Conservation (phyloP, 30 jellyfish, hydroid and myxozoan genomes). For the Rhopilema esculentum region DNA sequence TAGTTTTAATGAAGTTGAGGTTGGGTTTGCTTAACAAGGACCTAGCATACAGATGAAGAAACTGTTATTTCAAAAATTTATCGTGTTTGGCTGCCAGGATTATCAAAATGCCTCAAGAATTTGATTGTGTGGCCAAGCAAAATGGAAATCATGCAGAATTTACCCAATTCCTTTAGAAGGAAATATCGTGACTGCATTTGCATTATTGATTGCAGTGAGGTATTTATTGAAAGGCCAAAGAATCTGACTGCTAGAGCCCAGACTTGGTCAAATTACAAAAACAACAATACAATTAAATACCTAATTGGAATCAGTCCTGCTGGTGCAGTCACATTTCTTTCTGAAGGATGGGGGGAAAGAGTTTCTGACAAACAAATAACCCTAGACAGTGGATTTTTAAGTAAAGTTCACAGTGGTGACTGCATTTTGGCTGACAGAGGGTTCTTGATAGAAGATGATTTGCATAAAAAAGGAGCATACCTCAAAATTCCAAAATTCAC, state of each 20-base stretch:
- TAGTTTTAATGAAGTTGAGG: constrained; percentile 26
- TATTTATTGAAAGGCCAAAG: constrained; percentile 40
- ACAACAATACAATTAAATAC: constrained; percentile 27
- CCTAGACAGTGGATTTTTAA: constrained; percentile 40
- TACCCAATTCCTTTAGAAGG: not conserved
- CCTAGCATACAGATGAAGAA: constrained; percentile 21
- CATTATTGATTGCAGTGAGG: constrained; percentile 35
- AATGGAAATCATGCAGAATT: not conserved
- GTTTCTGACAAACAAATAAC: constrained; percentile 54
- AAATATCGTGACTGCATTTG: not conserved
- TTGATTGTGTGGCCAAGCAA: not conserved
- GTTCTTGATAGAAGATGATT: constrained; percentile 56
- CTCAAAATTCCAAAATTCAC: constrained; percentile 61
- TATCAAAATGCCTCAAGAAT: not conserved
- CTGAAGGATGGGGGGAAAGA: constrained; percentile 69
- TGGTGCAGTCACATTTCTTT: constrained; percentile 39
- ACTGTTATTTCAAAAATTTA: constrained; percentile 15
- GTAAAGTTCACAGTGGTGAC: constrained; percentile 41
- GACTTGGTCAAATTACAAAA: constrained; percentile 33
- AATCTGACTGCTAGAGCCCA: constrained; percentile 36
- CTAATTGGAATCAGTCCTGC: constrained; percentile 45
- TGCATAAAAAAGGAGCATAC: constrained; percentile 55
- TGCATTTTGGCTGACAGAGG: constrained; percentile 69
- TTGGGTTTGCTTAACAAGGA: constrained; percentile 19
- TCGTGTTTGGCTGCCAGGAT: constrained; percentile 4